Percentiles rank a stretch among this genome's conserved stretches.
Evolutionary conservation across 2,888 invertebrate species (phyloP).

Genomic region (Spisula subtruncata): DNA sequence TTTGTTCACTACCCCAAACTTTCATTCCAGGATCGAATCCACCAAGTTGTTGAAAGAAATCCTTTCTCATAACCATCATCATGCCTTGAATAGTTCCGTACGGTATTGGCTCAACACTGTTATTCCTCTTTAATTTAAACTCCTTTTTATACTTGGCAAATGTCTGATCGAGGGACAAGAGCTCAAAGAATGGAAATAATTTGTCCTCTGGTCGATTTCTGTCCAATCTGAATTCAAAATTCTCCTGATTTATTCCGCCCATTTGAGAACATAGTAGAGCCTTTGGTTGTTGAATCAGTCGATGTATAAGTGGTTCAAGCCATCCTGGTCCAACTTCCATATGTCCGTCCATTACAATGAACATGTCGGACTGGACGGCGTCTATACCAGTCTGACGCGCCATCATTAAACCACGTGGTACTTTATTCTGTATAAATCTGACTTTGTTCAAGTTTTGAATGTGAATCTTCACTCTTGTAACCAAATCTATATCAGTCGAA

Average conservation of each 20-base stretch:
- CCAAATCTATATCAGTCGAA: constrained; percentile 45
- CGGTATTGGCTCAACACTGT: constrained; percentile 55
- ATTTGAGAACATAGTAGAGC: constrained; percentile 64
- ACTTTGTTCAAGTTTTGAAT: constrained; percentile 48
- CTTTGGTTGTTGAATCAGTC: constrained; percentile 59
- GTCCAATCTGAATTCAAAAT: constrained; percentile 48
- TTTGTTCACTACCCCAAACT: constrained; percentile 64
- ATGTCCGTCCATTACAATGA: constrained; percentile 64
- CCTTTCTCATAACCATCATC: constrained; percentile 64
- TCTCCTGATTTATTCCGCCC: constrained; percentile 61
- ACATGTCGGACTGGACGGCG: constrained; percentile 51
- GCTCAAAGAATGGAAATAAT: constrained; percentile 63
- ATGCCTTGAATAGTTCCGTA: constrained; percentile 61
- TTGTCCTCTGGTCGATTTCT: not conserved
- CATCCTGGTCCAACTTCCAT: constrained; percentile 63
- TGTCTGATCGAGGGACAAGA: constrained; percentile 60
- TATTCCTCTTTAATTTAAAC: constrained; percentile 42
- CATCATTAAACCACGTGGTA: constrained; percentile 59
- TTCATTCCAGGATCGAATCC: constrained; percentile 65
- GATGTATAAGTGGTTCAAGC: constrained; percentile 59
- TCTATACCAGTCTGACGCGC: constrained; percentile 63
- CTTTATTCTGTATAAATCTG: constrained; percentile 38
- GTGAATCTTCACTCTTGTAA: constrained; percentile 51
- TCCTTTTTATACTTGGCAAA: constrained; percentile 43
- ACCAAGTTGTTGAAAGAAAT: constrained; percentile 58